A percentile compares a stretch with the other conserved stretches of the same genome.
phyloP scores from a whole-genome alignment of 2,888 invertebrate genomes.

The Pedicia rivosa region DNA sequence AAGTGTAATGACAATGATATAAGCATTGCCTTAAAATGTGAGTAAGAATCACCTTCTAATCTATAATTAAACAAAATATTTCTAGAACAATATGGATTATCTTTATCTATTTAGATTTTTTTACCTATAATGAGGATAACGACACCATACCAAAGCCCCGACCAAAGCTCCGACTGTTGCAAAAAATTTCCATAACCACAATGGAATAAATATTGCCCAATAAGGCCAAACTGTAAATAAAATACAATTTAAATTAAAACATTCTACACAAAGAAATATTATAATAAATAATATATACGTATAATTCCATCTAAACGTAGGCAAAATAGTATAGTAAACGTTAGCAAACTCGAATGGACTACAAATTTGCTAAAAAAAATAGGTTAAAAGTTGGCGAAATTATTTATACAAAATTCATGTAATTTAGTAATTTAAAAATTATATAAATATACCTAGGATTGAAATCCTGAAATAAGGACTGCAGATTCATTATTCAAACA shows the following conservation, averaged over 20 bases:
- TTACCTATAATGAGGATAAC: constrained; percentile 87
- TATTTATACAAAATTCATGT: constrained; percentile 8
- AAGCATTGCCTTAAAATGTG: constrained; percentile 97
- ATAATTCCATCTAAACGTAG: constrained; percentile 76
- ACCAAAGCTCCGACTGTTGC: constrained; percentile 81
- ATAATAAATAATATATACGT: constrained; percentile 17
- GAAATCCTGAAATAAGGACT: constrained; percentile 79
- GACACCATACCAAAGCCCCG: constrained; percentile 92
- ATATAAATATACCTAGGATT: constrained; percentile 59
- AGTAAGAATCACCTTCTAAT: constrained; percentile 87
- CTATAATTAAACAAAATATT: constrained; percentile 40
- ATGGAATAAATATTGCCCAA: constrained; percentile 90
- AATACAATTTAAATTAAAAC: background rate
- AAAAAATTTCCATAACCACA: constrained; percentile 94
- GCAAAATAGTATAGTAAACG: constrained; percentile 82
- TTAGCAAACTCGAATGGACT: constrained; percentile 81
- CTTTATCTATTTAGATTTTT: too few relatives aligned
- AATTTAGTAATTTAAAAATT: constrained; percentile 7
- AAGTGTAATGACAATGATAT: constrained; percentile 89
- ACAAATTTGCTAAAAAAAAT: constrained; percentile 79
- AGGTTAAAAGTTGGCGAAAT: constrained; percentile 7
- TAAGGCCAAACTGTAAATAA: constrained; percentile 60
- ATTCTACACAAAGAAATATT: background rate
- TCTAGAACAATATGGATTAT: too few relatives aligned
- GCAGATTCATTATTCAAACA: constrained; percentile 84